Evolutionary conservation across 2,888 invertebrate species (phyloP), one percentile per base, ranked within the genome.

Genomic region (Drosophila kambysellisi): DNA sequence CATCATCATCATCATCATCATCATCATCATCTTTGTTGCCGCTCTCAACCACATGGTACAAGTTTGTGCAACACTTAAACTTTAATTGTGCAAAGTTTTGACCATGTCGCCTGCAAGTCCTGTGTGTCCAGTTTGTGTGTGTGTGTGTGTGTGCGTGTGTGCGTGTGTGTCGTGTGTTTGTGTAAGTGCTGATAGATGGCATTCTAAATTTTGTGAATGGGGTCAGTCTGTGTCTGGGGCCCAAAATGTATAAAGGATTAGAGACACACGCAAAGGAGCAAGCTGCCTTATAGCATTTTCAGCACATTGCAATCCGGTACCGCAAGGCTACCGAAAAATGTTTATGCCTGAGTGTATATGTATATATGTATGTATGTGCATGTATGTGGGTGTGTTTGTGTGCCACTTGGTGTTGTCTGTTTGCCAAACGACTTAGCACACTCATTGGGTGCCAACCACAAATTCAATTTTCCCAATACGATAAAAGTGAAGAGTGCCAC

Each of bases 31-130:
- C 52, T 30, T 51, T 57, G 59, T 74, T 68, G 57, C 43, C 48
- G 54, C 53, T 60, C 75, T 62, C 58, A 50, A 71, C 79, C 89
- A 76, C 85, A 73, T 70, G 83, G 74, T 76, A 72, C 76, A 90
- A 88, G 88, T 88, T 88, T 88, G 78, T 79, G 88, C 81, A 90
- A 90, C 88, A 88, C 91, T 90, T 90, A 87, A 90, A 89, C 90
- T 89, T 89, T 88, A 90, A 88, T 90, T 88, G 88, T 90, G 73
- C 79, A 90, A 86, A 87, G 78, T 88, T 87, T 78, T 83, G 83
- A 83, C 90, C 85, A 88, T 81, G 82, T 85, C 82, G 80, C 82
- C 77, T 76, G 73, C 69, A 81, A 71, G 71, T 89, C 85, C 79
- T 63, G 11, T 52, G 65, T 17, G 60, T 33, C 59, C 37, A 20